These are phyloP conservation scores for Caradrina clavipalpis DNA, from an alignment of 2,888 invertebrate genomes.

Conservation along the genomic window DNA sequence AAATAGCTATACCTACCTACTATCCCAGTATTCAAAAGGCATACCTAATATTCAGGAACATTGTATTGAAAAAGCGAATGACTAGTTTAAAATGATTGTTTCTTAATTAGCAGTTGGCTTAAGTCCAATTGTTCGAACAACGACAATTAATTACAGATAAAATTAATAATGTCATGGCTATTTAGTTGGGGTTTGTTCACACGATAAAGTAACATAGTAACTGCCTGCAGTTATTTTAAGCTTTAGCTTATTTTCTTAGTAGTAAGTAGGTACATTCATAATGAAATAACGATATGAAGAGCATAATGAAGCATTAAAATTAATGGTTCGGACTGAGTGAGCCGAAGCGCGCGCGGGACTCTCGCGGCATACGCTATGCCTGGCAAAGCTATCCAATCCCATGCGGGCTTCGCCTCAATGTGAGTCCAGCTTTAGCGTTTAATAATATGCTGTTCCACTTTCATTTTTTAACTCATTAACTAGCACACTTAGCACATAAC, in stretches of 20 bases:
- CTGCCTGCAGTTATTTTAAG: neutral
- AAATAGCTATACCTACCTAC: neutral
- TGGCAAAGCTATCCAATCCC: no score
- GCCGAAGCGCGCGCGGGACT: no score
- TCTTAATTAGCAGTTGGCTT: constrained; percentile 37
- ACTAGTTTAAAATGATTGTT: constrained; percentile 47
- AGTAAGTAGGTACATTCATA: neutral
- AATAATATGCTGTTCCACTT: constrained; percentile 4
- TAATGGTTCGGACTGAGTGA: neutral
- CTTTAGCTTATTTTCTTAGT: neutral
- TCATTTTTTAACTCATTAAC: constrained; percentile 1
- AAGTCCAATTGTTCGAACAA: constrained; percentile 25
- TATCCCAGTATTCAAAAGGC: constrained; percentile 18
- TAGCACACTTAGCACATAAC: constrained; percentile 39
- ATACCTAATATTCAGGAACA: constrained; percentile 34
- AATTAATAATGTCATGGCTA: constrained; percentile 47
- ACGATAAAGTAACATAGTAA: constrained; percentile 8
- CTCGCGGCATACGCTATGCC: no score
- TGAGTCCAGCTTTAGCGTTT: neutral
- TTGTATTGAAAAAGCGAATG: constrained; percentile 44
- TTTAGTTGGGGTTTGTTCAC: neutral
- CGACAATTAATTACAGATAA: neutral
- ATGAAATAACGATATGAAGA: neutral
- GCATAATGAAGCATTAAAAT: neutral
- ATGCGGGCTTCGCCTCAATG: neutral